Percentiles rank a stretch among this genome's conserved stretches.
Evolutionary conservation across 2,797 vertebrate species (phyloP).

Genomic region (Coregonus ussuriensis): DNA sequence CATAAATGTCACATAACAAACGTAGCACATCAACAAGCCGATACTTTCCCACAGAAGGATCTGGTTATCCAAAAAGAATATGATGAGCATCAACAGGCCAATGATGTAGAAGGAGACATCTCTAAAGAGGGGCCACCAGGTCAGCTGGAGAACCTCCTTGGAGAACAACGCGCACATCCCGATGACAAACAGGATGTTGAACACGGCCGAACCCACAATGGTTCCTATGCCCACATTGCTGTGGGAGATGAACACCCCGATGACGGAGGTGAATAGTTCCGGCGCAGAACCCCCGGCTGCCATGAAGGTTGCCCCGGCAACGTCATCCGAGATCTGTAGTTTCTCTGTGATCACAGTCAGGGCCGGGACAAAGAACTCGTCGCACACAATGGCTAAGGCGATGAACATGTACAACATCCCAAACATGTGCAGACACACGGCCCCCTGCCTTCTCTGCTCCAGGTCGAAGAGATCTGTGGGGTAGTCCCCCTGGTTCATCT

Average conservation of each 20-base stretch:
- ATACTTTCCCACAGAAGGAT: conserved; percentile 87
- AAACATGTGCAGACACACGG: conserved; percentile 85
- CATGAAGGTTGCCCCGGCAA: conserved; percentile 97
- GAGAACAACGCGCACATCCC: conserved; percentile 98
- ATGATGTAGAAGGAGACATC: conserved; percentile 95
- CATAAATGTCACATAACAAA: conserved; percentile 93
- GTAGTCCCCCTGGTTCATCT: conserved; percentile 84
- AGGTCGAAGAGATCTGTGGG: conserved; percentile 87
- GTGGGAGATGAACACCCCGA: conserved; percentile 94
- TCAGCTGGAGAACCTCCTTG: conserved; percentile 91
- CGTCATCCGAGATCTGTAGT: conserved; percentile 91
- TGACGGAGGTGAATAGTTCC: conserved; percentile 96
- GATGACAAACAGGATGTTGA: conserved; percentile 98
- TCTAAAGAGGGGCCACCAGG: conserved; percentile 98
- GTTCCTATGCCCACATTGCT: conserved; percentile 97
- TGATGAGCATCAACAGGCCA: conserved; percentile 92
- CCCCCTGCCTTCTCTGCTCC: conserved; percentile 85
- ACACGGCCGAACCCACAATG: conserved; percentile 95
- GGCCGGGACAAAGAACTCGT: conserved; percentile 96
- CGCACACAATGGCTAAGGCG: conserved; percentile 94
- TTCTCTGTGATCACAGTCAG: conserved; percentile 96
- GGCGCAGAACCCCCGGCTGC: conserved; percentile 95
- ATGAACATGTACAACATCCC: conserved; percentile 99
- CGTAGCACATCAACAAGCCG: conserved; percentile 84
- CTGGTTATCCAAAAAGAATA: conserved; percentile 95